A percentile compares a stretch with the other conserved stretches of the same genome.
Conservation (phyloP, 1,140 invertebrate species). For the Micrasema longulum region DNA sequence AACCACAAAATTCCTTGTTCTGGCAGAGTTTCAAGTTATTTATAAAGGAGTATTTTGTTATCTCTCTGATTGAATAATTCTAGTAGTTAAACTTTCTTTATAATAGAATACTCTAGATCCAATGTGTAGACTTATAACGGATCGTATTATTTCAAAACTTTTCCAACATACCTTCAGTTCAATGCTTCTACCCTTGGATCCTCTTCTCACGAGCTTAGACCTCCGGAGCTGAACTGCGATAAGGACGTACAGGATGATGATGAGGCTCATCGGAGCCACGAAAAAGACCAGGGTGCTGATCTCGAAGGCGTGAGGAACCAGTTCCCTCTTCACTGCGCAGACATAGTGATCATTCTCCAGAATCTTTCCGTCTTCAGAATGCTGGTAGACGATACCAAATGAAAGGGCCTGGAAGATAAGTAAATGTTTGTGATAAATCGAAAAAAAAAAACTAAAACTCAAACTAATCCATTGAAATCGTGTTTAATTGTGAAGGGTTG, state of each 20-base stretch:
- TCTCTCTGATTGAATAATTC: no score
- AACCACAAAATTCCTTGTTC: no score
- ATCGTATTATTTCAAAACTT: no score
- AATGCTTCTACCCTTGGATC: constrained; percentile 42
- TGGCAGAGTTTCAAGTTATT: no score
- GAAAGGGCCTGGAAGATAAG: constrained; percentile 60
- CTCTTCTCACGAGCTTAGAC: constrained; percentile 67
- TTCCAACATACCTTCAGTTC: constrained; percentile 49
- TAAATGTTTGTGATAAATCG: no score
- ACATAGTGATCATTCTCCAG: constrained; percentile 65
- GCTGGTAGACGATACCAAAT: constrained; percentile 57
- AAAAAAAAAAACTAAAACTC: no score
- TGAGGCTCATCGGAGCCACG: constrained; percentile 87
- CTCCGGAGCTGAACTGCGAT: constrained; percentile 82
- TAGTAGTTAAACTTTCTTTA: no score
- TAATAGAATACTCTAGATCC: no score
- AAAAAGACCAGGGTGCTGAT: constrained; percentile 89
- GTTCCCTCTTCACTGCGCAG: constrained; percentile 70
- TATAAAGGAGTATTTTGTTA: no score
- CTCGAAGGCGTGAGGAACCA: constrained; percentile 84
- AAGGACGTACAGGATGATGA: constrained; percentile 85
- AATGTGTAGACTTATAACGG: no score
- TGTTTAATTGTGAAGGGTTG: no score
- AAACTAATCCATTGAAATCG: no score
- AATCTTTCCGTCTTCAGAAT: constrained; percentile 75